Percentiles rank a stretch among this genome's conserved stretches.
Evolutionary conservation across 2,888 invertebrate genomes (phyloP).

Genomic region (Halictus quadricinctus): DNA sequence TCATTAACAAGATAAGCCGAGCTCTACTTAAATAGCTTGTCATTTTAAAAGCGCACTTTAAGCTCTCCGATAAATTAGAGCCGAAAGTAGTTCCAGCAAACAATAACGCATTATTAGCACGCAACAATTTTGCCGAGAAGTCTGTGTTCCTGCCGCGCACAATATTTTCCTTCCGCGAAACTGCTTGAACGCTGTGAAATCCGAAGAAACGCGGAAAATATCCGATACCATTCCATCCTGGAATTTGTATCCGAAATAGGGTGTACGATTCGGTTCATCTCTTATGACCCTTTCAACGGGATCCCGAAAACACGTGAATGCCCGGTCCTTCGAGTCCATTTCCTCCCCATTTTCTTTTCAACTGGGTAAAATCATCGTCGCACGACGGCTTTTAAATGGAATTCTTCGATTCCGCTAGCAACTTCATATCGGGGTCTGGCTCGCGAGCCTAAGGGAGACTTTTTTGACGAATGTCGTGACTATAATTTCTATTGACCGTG

Average conservation of each 20-base stretch:
- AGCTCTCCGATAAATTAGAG: not conserved
- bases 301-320: constrained; percentile 6
- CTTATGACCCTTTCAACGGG: constrained; percentile 41
- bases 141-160: not conserved
- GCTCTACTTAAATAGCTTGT: not conserved
- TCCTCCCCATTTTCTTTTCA: not conserved
- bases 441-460: constrained; percentile 5
- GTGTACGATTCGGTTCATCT: constrained; percentile 27
- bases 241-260: constrained; percentile 8
- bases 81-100: not conserved
- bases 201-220: not conserved
- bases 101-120: not conserved
- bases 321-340: not conserved
- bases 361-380: constrained; percentile 28
- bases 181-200: not conserved
- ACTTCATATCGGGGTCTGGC: constrained; percentile 2
- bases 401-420: constrained; percentile 36
- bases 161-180: not conserved
- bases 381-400: constrained; percentile 40
- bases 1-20: no score
- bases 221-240: not conserved
- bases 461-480: constrained; percentile 26
- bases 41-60: not conserved
- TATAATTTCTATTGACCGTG: constrained; percentile 39
- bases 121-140: not conserved